These are phyloP conservation scores for Epizoanthus illoricatus DNA, from an alignment of 92 coral and sea anemone genomes.

Conservation along the genomic window DNA sequence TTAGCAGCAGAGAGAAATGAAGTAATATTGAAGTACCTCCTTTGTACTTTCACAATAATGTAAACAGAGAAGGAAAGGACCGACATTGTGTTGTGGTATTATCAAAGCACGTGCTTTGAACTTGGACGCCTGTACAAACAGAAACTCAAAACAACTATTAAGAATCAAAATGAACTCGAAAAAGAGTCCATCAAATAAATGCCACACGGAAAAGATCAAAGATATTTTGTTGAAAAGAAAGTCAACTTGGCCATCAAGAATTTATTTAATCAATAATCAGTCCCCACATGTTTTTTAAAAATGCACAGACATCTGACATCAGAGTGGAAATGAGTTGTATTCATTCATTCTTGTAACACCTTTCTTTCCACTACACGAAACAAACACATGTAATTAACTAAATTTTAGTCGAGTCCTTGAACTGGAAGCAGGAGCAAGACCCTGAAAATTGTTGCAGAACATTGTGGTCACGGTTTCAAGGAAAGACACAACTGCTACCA, in stretches of 20 bases:
- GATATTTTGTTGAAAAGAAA: conserved; percentile 15
- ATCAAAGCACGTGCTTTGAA: conserved; percentile 16
- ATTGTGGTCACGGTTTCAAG: too few species aligned
- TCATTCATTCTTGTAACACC: too few species aligned
- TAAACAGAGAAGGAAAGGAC: background rate
- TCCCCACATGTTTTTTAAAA: too few species aligned
- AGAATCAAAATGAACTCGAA: conserved; percentile 8
- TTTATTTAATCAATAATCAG: background rate
- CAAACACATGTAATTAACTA: too few species aligned
- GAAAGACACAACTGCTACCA: too few species aligned
- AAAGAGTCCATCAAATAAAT: background rate
- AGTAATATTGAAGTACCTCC: background rate
- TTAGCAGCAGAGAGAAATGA: background rate
- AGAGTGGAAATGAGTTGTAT: too few species aligned
- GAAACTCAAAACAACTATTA: conserved; percentile 18
- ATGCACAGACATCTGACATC: too few species aligned
- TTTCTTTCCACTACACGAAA: too few species aligned
- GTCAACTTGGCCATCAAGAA: background rate
- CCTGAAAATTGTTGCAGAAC: too few species aligned
- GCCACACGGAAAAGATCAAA: background rate
- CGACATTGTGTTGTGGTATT: conserved; percentile 2
- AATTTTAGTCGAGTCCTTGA: too few species aligned
- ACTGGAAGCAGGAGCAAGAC: too few species aligned
- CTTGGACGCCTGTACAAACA: conserved; percentile 13
- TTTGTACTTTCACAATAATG: conserved; percentile 23